phyloP scores from a whole-genome alignment of 2,888 invertebrate genomes.

The Aphodius granarius region DNA sequence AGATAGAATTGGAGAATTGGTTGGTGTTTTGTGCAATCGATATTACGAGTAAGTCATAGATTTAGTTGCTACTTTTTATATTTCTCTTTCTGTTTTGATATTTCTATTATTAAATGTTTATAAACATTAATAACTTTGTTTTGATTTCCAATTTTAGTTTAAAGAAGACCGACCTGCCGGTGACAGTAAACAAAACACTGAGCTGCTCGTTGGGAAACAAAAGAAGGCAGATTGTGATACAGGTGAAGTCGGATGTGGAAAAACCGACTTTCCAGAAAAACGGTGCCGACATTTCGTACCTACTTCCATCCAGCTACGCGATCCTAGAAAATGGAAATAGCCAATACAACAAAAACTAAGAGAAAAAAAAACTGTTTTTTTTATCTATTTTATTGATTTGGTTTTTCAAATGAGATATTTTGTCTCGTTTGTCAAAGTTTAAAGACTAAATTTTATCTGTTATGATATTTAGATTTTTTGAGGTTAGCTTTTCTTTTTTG shows the following conservation, averaged over 20 bases:
- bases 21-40: constrained; percentile 78
- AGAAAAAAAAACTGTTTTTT: too few relatives aligned
- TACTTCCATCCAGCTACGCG: constrained; percentile 56
- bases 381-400: too few relatives aligned
- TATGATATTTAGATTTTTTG: not conserved
- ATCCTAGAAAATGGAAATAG: constrained; percentile 55
- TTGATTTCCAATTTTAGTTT: constrained; percentile 58
- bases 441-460: not conserved
- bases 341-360: constrained; percentile 41
- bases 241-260: constrained; percentile 59
- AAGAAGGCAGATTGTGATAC: constrained; percentile 61
- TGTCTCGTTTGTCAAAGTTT: not conserved
- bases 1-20: constrained; percentile 84
- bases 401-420: not conserved
- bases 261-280: constrained; percentile 59
- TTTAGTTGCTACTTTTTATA: too few relatives aligned
- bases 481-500: not conserved
- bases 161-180: constrained; percentile 69
- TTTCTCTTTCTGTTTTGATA: too few relatives aligned
- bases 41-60: constrained; percentile 80
- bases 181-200: constrained; percentile 73
- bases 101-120: too few relatives aligned
- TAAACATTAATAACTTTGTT: constrained; percentile 32
- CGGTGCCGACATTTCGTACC: constrained; percentile 57
- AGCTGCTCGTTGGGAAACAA: constrained; percentile 86